Conservation (phyloP, 2,113 vertebrate genomes). For the Tinamus guttatus region DNA sequence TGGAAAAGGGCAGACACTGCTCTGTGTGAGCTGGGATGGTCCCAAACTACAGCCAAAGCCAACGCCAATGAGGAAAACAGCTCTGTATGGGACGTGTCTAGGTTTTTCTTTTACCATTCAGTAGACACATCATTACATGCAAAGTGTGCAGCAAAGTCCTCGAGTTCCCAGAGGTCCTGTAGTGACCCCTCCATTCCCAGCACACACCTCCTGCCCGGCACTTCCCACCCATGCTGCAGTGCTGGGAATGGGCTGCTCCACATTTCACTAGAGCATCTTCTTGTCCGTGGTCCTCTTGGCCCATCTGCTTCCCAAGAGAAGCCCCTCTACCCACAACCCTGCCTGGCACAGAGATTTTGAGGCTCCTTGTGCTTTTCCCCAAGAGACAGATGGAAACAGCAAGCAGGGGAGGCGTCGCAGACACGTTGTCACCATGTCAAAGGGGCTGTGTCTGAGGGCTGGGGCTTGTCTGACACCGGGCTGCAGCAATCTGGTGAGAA, state of each 20-base stretch:
- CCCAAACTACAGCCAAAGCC: not conserved
- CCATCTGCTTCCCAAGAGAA: conserved; percentile 23
- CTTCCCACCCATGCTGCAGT: not conserved
- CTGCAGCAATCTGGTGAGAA: not conserved
- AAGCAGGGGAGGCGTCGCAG: not conserved
- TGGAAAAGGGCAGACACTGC: not conserved
- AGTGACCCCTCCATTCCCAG: not conserved
- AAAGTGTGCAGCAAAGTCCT: not conserved
- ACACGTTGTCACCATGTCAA: fast-evolving
- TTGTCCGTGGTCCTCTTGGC: not conserved
- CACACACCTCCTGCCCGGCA: fast-evolving
- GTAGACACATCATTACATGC: not conserved
- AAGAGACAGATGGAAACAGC: conserved; percentile 26
- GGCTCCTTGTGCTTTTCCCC: conserved; percentile 4
- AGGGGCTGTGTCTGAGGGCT: not conserved
- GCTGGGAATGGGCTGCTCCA: too few species aligned
- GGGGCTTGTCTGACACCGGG: conserved; percentile 7
- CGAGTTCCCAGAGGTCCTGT: not conserved
- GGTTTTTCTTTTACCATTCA: not conserved
- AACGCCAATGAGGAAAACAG: not conserved
- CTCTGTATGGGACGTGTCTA: not conserved
- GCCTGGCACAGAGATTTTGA: not conserved
- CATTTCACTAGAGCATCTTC: not conserved
- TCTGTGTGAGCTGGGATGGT: too few species aligned
- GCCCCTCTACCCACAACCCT: not conserved